Evolutionary conservation across 2,797 vertebrate genomes (phyloP).

Genomic region (Enteromius anoplus): DNA sequence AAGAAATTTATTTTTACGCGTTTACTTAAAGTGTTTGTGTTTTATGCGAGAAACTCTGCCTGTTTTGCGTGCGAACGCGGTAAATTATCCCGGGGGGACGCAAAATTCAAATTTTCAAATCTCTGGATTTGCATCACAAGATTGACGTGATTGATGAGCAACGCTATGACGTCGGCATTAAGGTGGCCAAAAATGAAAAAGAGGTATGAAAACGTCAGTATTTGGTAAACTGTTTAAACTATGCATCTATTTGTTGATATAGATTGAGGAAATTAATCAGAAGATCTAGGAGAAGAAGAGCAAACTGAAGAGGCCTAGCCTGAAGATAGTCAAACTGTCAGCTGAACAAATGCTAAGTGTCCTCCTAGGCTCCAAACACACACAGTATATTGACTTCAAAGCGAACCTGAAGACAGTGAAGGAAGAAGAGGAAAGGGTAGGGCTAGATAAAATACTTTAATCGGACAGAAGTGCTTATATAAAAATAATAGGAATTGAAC

Average conservation of each 20-base stretch:
- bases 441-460: not conserved
- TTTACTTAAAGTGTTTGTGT: not conserved
- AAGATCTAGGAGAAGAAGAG: conserved; percentile 67
- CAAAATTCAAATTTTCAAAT: too few relatives aligned
- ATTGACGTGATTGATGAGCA: conserved; percentile 68
- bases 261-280: conserved; percentile 63
- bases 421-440: conserved; percentile 68
- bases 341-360: conserved; percentile 68
- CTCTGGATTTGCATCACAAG: conserved; percentile 39
- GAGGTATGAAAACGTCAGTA: conserved; percentile 63
- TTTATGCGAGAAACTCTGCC: too few relatives aligned
- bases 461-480: not conserved
- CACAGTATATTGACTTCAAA: conserved; percentile 68
- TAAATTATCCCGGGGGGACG: too few relatives aligned
- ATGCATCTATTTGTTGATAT: not conserved
- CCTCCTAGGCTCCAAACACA: conserved; percentile 63
- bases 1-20: not conserved
- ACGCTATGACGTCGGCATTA: conserved; percentile 62
- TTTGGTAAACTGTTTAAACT: not conserved
- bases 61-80: too few relatives aligned
- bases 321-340: conserved; percentile 67
- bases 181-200: conserved; percentile 69
- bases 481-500: not conserved
- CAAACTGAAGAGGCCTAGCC: conserved; percentile 67
- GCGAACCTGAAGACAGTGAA: conserved; percentile 71